Base-by-base conservation (phyloP, 1,140 invertebrate genomes). In the Cydia fagiglandana region DNA sequence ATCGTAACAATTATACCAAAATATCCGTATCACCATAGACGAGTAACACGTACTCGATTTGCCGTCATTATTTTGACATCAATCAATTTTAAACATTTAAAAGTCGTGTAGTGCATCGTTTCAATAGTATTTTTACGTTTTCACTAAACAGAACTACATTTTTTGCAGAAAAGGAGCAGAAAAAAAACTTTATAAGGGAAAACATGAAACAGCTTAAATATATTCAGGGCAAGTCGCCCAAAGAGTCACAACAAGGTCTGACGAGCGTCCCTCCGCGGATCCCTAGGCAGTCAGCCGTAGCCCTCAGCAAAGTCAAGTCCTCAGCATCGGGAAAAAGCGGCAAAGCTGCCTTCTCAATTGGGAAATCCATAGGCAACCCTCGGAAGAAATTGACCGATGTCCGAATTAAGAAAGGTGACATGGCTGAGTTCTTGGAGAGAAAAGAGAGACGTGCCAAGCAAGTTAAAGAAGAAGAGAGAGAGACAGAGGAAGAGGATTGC, bases 101-200 rank as follows among this genome's bases (percentile, higher is more conserved):
- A 66, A 61, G 73, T 78, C 73, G 61, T 66, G 34, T 53, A 73
- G 76, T 80, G 81, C 70, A n/a, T n/a, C 78, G 79, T 78, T 50
- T 77, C 45, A 47, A 47, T 15, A 15, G 45, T 47, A 13, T 47
- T 4, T 13, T 15, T 15, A 47, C 12, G 0, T 12, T 47, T 47
- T 47, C 45, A 47, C 45, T 13, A 4, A 47, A 13, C 45, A 47
- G 45, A 47, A 47, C 3, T 53, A 17, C 50, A 53, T 1, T 0
- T 77, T 75, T 91, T 91, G 50, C 85, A 94, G 94, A 94, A 88
- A 93, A 93, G 81, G 90, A 92, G 77, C 90, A 93, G 82, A 93
- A 91, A 86, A 92, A 91, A 82, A 94, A 94, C 83, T 94, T 94
- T 78, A 94, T 94, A 73, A 93, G 88, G 83, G 94, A 94, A 89